These are phyloP conservation scores for Oasisia sp. DNA, from an alignment of 2,888 invertebrate genomes.

Conservation along the genomic window DNA sequence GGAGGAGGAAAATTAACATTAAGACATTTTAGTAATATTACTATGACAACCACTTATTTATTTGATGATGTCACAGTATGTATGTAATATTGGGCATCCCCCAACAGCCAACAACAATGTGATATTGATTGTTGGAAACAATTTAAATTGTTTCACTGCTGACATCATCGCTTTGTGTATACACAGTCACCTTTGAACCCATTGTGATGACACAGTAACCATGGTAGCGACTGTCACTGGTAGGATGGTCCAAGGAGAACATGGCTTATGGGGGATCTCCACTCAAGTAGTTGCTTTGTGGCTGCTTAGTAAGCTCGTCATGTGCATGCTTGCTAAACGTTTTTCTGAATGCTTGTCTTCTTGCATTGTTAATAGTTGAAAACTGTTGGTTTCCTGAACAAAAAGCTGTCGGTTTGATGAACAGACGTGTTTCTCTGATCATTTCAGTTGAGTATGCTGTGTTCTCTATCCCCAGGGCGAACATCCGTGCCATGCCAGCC, in stretches of 20 bases:
- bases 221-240: background rate
- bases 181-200: background rate
- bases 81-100: background rate
- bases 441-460: background rate
- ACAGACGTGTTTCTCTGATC: background rate
- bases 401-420: background rate
- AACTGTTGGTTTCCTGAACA: background rate
- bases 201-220: background rate
- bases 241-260: constrained; percentile 5
- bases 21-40: too few relatives aligned
- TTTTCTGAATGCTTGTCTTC: background rate
- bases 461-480: background rate
- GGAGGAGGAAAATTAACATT: background rate
- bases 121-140: background rate
- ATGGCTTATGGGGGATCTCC: constrained; percentile 11
- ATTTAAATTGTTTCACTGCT: background rate
- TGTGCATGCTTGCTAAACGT: constrained; percentile 10
- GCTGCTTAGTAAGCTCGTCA: background rate
- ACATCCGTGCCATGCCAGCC: background rate
- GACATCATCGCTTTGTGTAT: background rate
- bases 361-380: background rate
- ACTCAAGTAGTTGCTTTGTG: background rate
- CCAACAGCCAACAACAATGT: background rate
- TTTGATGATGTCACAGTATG: background rate
- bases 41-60: background rate